Evolutionary conservation across 1,140 invertebrate genomes (phyloP).

Genomic region (Bombus turneri): DNA sequence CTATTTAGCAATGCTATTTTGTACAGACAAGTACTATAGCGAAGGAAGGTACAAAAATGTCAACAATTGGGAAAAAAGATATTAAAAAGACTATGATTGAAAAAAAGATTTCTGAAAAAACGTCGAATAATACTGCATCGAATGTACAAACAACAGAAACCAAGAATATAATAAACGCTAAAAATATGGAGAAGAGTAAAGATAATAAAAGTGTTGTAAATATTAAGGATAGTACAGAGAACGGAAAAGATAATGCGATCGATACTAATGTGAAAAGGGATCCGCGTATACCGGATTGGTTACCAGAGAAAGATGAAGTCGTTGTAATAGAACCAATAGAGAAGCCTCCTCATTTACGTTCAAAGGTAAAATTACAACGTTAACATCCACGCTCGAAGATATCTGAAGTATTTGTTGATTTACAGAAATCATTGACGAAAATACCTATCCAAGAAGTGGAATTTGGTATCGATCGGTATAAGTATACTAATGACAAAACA

Average conservation of each 20-base stretch:
- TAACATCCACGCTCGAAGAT: constrained; percentile 7
- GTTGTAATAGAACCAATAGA: constrained; percentile 83
- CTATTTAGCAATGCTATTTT: constrained; percentile 29
- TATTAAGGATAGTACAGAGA: too few relatives aligned
- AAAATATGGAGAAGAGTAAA: background rate
- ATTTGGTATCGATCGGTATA: constrained; percentile 61
- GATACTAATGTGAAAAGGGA: constrained; percentile 55
- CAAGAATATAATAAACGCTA: constrained; percentile 15
- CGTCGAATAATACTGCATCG: constrained; percentile 30
- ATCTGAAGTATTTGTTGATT: constrained; percentile 49
- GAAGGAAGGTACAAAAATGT: constrained; percentile 2
- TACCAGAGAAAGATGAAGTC: constrained; percentile 80
- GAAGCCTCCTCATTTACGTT: constrained; percentile 86
- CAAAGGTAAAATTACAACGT: constrained; percentile 81
- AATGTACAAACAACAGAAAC: constrained; percentile 19
- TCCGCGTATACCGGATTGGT: constrained; percentile 76
- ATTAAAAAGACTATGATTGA: constrained; percentile 43
- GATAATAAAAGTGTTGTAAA: background rate
- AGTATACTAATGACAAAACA: constrained; percentile 9
- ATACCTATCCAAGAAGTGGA: constrained; percentile 82
- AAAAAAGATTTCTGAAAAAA: constrained; percentile 65
- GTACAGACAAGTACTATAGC: constrained; percentile 53
- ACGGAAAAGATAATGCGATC: background rate
- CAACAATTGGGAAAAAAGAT: background rate
- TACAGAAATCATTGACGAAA: constrained; percentile 83